These are phyloP conservation scores for Paramuricea clavata DNA, from an alignment of 92 coral and sea anemone species.

Conservation along the genomic window DNA sequence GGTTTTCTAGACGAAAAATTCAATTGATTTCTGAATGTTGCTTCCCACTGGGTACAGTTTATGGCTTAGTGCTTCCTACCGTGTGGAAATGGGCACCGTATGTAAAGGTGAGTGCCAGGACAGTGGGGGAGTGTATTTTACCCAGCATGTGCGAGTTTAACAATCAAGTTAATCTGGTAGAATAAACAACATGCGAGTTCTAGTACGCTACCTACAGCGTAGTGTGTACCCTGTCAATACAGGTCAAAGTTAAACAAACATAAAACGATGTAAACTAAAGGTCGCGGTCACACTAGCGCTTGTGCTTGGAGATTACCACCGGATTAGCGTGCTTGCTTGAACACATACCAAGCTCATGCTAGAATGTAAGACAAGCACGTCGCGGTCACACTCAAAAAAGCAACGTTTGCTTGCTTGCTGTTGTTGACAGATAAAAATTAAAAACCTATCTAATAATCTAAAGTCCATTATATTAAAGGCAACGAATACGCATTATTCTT, in stretches of 20 bases:
- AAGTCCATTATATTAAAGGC: too few species aligned
- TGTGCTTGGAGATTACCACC: too few species aligned
- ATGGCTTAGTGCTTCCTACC: background rate
- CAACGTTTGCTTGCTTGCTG: too few species aligned
- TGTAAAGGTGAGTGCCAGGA: background rate
- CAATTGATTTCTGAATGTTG: background rate
- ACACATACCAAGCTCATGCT: too few species aligned
- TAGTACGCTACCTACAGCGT: conserved; percentile 34
- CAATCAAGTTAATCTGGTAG: conserved; percentile 37
- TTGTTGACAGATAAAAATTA: too few species aligned
- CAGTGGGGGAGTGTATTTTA: background rate
- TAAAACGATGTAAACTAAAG: background rate
- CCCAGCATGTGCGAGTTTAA: conserved; percentile 30
- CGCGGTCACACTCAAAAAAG: too few species aligned
- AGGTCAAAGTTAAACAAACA: conserved; percentile 31
- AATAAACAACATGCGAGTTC: conserved; percentile 2
- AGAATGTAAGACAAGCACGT: too few species aligned
- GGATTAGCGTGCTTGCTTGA: too few species aligned
- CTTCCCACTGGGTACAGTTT: background rate
- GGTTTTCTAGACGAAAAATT: background rate
- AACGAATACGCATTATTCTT: too few species aligned
- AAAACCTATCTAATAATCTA: too few species aligned
- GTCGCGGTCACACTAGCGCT: too few species aligned
- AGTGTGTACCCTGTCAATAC: conserved; percentile 35
- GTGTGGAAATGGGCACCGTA: background rate